Conservation (phyloP, 2,113 vertebrate genomes). For the Eira barbara region DNA sequence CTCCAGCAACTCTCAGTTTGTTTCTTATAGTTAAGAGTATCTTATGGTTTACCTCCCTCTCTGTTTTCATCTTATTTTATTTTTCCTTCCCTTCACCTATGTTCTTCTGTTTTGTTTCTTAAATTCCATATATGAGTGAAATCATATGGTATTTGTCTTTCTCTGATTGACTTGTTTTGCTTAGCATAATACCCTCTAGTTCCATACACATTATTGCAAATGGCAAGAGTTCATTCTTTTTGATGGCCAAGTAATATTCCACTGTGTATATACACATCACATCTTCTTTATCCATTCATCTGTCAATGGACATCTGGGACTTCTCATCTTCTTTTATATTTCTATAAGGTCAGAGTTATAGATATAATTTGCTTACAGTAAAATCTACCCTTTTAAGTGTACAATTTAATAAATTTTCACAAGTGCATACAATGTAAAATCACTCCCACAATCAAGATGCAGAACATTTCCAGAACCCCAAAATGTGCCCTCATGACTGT, state of each 20-base stretch:
- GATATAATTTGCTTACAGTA: not conserved
- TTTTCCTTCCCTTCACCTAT: not conserved
- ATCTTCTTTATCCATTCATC: not conserved
- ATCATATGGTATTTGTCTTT: not conserved
- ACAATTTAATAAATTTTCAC: not conserved
- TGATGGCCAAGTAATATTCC: not conserved
- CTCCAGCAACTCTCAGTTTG: not conserved
- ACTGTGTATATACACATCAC: not conserved
- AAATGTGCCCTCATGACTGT: not conserved
- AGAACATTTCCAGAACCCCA: not conserved
- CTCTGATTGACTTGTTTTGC: not conserved
- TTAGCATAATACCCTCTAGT: not conserved
- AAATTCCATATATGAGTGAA: not conserved
- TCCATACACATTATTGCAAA: not conserved
- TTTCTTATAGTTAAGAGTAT: not conserved
- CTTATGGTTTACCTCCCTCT: not conserved
- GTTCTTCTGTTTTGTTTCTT: not conserved
- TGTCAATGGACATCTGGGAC: not conserved
- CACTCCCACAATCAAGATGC: not conserved
- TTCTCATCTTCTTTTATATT: not conserved
- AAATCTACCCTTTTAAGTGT: not conserved
- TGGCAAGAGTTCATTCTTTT: not conserved
- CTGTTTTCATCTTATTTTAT: not conserved
- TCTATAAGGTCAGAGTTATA: not conserved
- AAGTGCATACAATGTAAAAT: not conserved